Conservation (phyloP, 2,113 vertebrate genomes). For the Oryctolagus cuniculus region mOryCun1.1 NC_091438.1:117694501-117695000, state of each 20-base stretch:
- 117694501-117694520: no score
- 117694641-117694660: no score
- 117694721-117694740: not conserved
- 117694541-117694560: no score
- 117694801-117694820: constrained; percentile 34
- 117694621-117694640: no score
- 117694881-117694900: not conserved
- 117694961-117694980: not conserved
- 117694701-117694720: not conserved
- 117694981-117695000: not conserved
- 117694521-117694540: no score
- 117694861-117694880: constrained; percentile 52
- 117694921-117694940: not conserved
- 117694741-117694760: not conserved
- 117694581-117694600: no score
- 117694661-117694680: no score
- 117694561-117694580: no score
- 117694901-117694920: not conserved
- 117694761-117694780: not conserved
- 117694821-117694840: constrained; percentile 12
- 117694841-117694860: not conserved
- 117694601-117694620: no score
- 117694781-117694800: not conserved
- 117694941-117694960: not conserved
- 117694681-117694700: no score